A percentile compares a stretch with the other conserved stretches of the same genome.
These are phyloP conservation scores for Sebastes wilsoni DNA, from an alignment of 2,797 vertebrate species.

Conservation along the genomic window DNA sequence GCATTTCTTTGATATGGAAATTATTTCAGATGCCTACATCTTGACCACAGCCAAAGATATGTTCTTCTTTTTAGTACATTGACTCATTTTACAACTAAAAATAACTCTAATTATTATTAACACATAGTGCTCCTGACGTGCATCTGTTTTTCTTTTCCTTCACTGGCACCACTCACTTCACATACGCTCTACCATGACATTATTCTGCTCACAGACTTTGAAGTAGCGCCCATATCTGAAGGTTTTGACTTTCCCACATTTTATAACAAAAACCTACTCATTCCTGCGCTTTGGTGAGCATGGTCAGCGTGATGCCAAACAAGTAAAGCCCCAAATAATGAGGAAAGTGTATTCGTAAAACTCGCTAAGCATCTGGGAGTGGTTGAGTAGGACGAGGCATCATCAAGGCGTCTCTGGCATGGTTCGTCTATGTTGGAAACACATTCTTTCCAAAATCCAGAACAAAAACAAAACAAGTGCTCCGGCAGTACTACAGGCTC, in stretches of 20 bases:
- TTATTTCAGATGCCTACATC: not conserved
- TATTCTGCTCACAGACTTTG: conserved; percentile 46
- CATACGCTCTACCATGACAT: conserved; percentile 48
- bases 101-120: not conserved
- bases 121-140: not conserved
- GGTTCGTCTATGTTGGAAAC: conserved; percentile 89
- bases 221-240: conserved; percentile 59
- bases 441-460: conserved; percentile 87
- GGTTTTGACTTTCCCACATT: conserved; percentile 77
- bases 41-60: not conserved
- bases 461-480: conserved; percentile 81
- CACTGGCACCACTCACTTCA: conserved; percentile 32
- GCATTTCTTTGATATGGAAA: not conserved
- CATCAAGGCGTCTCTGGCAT: conserved; percentile 89
- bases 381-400: conserved; percentile 88
- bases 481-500: conserved; percentile 62
- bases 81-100: conserved; percentile 17
- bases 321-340: conserved; percentile 80
- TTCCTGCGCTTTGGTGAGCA: conserved; percentile 71
- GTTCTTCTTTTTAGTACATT: not conserved
- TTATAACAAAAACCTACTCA: conserved; percentile 61
- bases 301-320: conserved; percentile 59
- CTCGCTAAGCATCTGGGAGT: conserved; percentile 87
- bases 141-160: conserved; percentile 38
- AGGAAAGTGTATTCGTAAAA: conserved; percentile 82